These are phyloP conservation scores for Craterocephalus amniculus DNA, from an alignment of 2,797 vertebrate genomes.

Conservation along the genomic window DNA sequence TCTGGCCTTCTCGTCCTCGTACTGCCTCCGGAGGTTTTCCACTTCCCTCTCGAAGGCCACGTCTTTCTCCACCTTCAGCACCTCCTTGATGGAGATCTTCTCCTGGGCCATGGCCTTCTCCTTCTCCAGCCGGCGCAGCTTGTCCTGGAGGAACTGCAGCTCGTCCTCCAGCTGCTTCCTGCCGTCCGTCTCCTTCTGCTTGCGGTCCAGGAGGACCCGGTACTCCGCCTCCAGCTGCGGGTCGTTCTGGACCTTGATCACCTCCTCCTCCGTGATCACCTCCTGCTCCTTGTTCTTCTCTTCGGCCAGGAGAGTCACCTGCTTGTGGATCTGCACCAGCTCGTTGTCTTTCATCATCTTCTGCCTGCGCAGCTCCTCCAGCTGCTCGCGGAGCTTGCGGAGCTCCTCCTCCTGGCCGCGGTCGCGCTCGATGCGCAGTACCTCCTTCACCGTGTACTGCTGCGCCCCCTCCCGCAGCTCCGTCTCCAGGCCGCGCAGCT, in stretches of 20 bases:
- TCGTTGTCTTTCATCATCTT: conserved; percentile 89
- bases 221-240: conserved; percentile 92
- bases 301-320: conserved; percentile 84
- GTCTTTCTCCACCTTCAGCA: conserved; percentile 96
- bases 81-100: conserved; percentile 95
- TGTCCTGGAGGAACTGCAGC: conserved; percentile 90
- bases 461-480: conserved; percentile 90
- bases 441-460: conserved; percentile 95
- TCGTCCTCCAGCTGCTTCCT: conserved; percentile 91
- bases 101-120: conserved; percentile 94
- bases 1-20: conserved; percentile 90
- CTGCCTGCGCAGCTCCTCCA: conserved; percentile 90
- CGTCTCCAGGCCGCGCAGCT: conserved; percentile 85
- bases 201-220: conserved; percentile 84
- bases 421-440: conserved; percentile 93
- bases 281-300: conserved; percentile 91
- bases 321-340: conserved; percentile 85
- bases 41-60: conserved; percentile 88
- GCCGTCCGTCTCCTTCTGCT: conserved; percentile 82
- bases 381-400: conserved; percentile 88
- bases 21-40: conserved; percentile 87
- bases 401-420: conserved; percentile 90
- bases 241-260: conserved; percentile 94
- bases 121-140: conserved; percentile 90
- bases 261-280: conserved; percentile 91